These are phyloP conservation scores for Nipponia nippon DNA, from an alignment of 2,113 vertebrate species.

Conservation along the genomic window DNA sequence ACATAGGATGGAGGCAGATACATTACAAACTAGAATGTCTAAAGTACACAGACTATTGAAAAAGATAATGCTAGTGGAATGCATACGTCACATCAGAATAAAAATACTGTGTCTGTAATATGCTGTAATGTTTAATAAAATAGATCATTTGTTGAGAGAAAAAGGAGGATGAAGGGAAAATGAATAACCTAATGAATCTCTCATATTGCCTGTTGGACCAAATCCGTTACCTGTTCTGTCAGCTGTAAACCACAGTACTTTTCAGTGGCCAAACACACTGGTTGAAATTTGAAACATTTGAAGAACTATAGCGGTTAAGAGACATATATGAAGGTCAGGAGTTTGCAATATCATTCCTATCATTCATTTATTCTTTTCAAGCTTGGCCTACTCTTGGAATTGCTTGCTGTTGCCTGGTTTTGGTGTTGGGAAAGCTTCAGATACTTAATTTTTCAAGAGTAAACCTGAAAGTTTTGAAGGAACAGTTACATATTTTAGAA, in stretches of 20 bases:
- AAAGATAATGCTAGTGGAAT: not conserved
- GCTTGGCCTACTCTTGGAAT: not conserved
- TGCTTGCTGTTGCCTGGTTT: not conserved
- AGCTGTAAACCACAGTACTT: not conserved
- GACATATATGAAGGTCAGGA: rapidly evolving
- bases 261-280: not conserved
- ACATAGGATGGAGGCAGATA: not conserved
- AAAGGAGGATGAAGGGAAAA: not conserved
- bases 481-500: not conserved
- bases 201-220: not conserved
- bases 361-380: not conserved
- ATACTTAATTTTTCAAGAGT: not conserved
- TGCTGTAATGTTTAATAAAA: not conserved
- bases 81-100: not conserved
- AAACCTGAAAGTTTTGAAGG: not conserved
- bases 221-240: not conserved
- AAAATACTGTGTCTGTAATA: not conserved
- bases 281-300: not conserved
- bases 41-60: not conserved
- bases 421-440: not conserved
- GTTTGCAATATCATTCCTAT: not conserved
- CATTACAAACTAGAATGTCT: not conserved
- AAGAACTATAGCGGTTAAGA: not conserved
- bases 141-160: not conserved
- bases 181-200: not conserved